Base-by-base conservation (phyloP, 2,888 invertebrate genomes). In the Mycalesis mineus region DNA sequence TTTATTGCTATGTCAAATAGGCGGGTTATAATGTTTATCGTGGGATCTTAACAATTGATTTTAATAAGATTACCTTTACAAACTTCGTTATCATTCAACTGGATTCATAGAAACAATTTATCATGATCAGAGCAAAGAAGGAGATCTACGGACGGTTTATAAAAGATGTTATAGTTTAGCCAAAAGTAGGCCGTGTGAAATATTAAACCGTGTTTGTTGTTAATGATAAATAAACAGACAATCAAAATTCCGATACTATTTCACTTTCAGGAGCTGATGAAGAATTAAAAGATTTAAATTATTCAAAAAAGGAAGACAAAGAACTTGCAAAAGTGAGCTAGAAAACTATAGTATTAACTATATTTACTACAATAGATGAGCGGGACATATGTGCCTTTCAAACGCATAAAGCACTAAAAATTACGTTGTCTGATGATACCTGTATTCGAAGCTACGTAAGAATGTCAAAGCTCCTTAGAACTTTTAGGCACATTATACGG, bases 1-100 rank as follows among this genome's bases (percentile, higher is more conserved):
- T 88, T 88, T 89, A 89, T 89, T 89, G 88, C 89, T 89, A 88
- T 87, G 78, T 86, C 84, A 83, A 81, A 84, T 88, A 88, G 88
- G 88, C 88, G 88, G 88, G 88, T 81, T 84, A 80, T 84, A 74
- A 82, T 85, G 80, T 79, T 80, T 68, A 73, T 77, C 74, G 77
- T 80, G 78, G 77, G 73, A 69, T 72, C 70, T 75, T 73, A 83
- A 84, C 78, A 76, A 80, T 79, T 81, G 78, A 75, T 69, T 70
- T 36, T 74, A 75, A 62, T 36, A 68, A 71, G 74, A 74, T 58
- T 60, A 58, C 59, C 65, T 65, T 61, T 66, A 61, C 58, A 57
- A 58, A 60, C 51, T 51, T 55, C 53, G 58, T 65, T 63, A 52
- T 29, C 57, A 60, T 66, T 51, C 60, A 42, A 58, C 59, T 49